Base-by-base conservation (phyloP, 2,888 invertebrate genomes). In the Cephus rjabovi region DNA sequence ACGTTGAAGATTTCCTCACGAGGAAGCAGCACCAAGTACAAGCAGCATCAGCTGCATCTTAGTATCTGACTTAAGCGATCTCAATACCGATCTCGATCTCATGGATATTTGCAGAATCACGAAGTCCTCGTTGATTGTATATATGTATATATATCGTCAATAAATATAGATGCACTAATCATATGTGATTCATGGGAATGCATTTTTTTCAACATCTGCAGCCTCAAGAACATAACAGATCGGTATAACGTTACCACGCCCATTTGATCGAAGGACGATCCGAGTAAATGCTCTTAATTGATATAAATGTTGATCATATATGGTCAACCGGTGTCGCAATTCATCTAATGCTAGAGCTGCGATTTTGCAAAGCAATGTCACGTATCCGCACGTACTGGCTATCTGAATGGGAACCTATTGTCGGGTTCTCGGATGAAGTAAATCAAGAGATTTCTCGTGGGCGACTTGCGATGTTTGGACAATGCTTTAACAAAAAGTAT, bases 391-490 rank as follows among this genome's bases (percentile, higher is more conserved):
- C 71, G 71, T 71, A 11, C 12, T 23, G 31, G 71, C 71, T 31
- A 12, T 12, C 33, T 2, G 71, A 71, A 71, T 31, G 30, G 31
- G 6, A 1, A 71, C 34, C 71, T 6, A 71, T 71, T 71, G 34
- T 15, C 71, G 71, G 3, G 71, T 31, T 31, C 33, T 15, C 33
- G 31, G 11, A 71, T 33, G 2, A 56, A 56, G 56, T 56, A 56
- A 56, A 56, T 56, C 56, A 56, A 56, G 56, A 56, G 56, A 56
- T 56, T 56, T 56, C 56, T 9, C 56, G 56, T 56, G 56, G 56
- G 56, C 56, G 56, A 56, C 56, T 34, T 34, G 71, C 33, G 34
- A 34, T 71, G 71, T 71, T 71, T 71, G 71, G 71, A 71, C 71
- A 71, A 71, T 71, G 23, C 12, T 31, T 33, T 34, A 9, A 33